phyloP scores from a whole-genome alignment of 2,888 invertebrate species.

The Trichogramma evanescens region DNA sequence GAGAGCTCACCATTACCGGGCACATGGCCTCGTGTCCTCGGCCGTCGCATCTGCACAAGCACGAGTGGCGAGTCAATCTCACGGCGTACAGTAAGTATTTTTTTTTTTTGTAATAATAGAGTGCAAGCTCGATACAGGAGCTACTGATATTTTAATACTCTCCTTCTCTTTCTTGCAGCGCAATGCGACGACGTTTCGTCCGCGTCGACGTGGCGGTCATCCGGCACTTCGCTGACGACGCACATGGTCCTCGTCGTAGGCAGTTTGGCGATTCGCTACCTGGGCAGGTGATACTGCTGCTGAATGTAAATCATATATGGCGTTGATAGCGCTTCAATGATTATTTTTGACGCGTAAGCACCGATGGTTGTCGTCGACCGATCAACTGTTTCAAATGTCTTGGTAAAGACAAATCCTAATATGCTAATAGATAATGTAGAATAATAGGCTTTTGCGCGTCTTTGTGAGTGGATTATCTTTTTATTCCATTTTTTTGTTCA shows the following conservation, averaged over 20 bases:
- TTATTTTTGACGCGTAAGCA: too few species aligned
- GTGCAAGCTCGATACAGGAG: background rate
- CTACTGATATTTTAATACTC: background rate
- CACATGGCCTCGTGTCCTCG: slow-evolving; percentile 44
- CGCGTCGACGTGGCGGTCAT: slow-evolving; percentile 36
- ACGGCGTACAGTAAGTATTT: slow-evolving; percentile 40
- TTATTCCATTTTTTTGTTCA: too few species aligned
- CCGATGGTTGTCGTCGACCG: too few species aligned
- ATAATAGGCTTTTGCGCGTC: too few species aligned
- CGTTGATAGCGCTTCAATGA: too few species aligned
- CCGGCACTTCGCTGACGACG: slow-evolving; percentile 28
- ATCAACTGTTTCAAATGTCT: too few species aligned
- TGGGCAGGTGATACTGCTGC: slow-evolving; percentile 39
- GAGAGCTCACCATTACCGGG: slow-evolving; percentile 40
- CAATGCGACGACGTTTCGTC: slow-evolving; percentile 41
- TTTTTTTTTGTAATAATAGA: slow-evolving; percentile 2
- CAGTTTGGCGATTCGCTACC: slow-evolving; percentile 30
- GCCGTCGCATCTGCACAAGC: slow-evolving; percentile 37
- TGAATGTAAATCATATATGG: background rate
- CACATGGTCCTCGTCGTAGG: slow-evolving; percentile 27
- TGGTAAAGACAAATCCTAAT: too few species aligned
- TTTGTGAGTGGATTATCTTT: too few species aligned
- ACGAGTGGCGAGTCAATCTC: slow-evolving; percentile 43
- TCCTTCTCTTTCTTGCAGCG: slow-evolving; percentile 28
- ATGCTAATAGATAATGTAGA: too few species aligned